Base-by-base conservation (phyloP, 2,113 vertebrate species). In the Orycteropus afer region DNA sequence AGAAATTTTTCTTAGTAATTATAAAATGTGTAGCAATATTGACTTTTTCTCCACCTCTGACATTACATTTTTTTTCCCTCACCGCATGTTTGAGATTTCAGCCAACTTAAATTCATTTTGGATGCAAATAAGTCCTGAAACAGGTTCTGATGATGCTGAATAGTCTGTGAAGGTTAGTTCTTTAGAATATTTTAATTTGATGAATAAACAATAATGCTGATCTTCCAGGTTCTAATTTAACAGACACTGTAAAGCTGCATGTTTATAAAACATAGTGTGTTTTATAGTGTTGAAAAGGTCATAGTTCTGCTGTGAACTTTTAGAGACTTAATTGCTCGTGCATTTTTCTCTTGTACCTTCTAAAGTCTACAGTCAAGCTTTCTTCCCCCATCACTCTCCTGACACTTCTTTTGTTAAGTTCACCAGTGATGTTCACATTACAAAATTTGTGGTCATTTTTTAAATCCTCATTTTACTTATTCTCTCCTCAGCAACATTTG, bases 181-280 rank as follows among this genome's bases (percentile, higher is more conserved):
- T 55, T 89, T n/a, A 89, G 59, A 94, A 91, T 83, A 69, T 67
- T 87, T 84, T 73, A 67, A 89, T 80, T 92, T 89, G 47, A 78
- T 40, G 32, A 90, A 82, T 86, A 27, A 83, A 27, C 79, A 85
- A 77, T 61, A 92, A 55, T 34, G 14, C n/a, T 84, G 67, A 94
- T 93, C 57, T 94, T 88, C 29, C 69, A 53, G 20, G 27, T 4
- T 94, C 47, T 81, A 42, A 78, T 74, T 87, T 93, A 93, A 76
- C 53, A 89, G 86, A 65, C 37, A 67, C 23, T 55, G 67, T 95
- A 88, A 89, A 96, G 57, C 22, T 42, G 40, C 53, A 53, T 47
- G 27, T 69, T 57, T 92, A 65, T 80, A 80, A 91, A 95, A 42
- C 1, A 4, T 32, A 61, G 40, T 45, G 32, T 79, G 25, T 59